Evolutionary conservation across 2,888 invertebrate species (phyloP).

Genomic region (Apodemia mormo): DNA sequence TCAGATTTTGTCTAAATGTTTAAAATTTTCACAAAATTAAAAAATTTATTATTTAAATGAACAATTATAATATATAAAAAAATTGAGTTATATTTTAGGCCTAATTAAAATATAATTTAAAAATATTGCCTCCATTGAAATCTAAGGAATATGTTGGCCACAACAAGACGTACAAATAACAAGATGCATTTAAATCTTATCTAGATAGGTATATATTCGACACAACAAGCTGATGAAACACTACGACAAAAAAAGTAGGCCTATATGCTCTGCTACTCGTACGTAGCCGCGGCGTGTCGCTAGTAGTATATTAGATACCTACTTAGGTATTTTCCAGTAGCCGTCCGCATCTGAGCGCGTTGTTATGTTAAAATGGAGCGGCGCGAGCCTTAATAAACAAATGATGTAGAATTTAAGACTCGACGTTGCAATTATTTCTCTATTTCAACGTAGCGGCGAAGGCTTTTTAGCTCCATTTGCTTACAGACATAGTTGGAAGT

Average conservation of each 20-base stretch:
- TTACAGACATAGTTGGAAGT: conserved; percentile 29
- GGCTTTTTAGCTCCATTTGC: conserved; percentile 62
- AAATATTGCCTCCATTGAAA: too few species aligned
- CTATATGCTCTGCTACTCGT: not conserved
- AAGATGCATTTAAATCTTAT: too few species aligned
- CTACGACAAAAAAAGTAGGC: not conserved
- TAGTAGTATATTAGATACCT: conserved; percentile 18
- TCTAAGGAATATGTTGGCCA: too few species aligned
- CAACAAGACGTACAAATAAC: too few species aligned
- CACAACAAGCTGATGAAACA: too few species aligned
- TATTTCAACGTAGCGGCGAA: conserved; percentile 62
- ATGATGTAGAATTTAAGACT: conserved; percentile 72
- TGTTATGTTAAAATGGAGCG: conserved; percentile 70
- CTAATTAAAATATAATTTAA: too few species aligned
- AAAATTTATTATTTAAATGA: too few species aligned
- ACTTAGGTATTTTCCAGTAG: conserved; percentile 5
- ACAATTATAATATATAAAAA: too few species aligned
- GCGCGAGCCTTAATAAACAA: conserved; percentile 72
- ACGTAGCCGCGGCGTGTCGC: not conserved
- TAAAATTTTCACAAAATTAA: too few species aligned
- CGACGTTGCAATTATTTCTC: conserved; percentile 70
- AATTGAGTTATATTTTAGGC: too few species aligned
- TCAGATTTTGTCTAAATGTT: too few species aligned
- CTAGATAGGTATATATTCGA: too few species aligned
- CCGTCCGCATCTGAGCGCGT: conserved; percentile 36